These are phyloP conservation scores for Procambarus virginalis DNA, from an alignment of 1,140 invertebrate genomes.

Conservation along the genomic window DNA sequence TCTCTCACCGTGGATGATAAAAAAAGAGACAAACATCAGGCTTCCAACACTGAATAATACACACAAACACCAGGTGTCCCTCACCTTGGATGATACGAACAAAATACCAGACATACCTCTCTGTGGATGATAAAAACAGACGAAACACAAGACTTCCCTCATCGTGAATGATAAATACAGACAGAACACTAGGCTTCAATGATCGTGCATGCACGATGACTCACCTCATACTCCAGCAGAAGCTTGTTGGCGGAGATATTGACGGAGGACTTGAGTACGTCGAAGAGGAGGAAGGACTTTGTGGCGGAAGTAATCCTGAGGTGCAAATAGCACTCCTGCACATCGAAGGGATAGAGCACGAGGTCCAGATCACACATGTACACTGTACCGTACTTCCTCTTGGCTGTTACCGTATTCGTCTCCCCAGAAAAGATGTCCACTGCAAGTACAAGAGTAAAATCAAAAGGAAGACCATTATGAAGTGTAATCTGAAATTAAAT, in stretches of 20 bases:
- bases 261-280: not conserved
- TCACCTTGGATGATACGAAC: no score
- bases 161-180: no score
- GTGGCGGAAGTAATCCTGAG: slow-evolving; percentile 45
- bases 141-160: not conserved
- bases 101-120: no score
- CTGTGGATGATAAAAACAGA: no score
- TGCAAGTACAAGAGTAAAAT: not conserved
- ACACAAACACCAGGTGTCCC: no score
- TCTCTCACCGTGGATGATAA: not conserved
- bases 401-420: not conserved
- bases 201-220: not conserved
- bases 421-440: slow-evolving; percentile 31
- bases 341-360: slow-evolving; percentile 43
- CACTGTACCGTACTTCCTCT: slow-evolving; percentile 36
- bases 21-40: no score
- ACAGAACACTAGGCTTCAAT: no score
- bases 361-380: slow-evolving; percentile 31
- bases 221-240: slow-evolving; percentile 38
- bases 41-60: no score
- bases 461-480: no score
- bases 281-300: slow-evolving; percentile 34
- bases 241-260: slow-evolving; percentile 21
- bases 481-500: no score
- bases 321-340: slow-evolving; percentile 45